phyloP scores from a whole-genome alignment of 2,888 invertebrate genomes.

The Caradrina kadenii region DNA sequence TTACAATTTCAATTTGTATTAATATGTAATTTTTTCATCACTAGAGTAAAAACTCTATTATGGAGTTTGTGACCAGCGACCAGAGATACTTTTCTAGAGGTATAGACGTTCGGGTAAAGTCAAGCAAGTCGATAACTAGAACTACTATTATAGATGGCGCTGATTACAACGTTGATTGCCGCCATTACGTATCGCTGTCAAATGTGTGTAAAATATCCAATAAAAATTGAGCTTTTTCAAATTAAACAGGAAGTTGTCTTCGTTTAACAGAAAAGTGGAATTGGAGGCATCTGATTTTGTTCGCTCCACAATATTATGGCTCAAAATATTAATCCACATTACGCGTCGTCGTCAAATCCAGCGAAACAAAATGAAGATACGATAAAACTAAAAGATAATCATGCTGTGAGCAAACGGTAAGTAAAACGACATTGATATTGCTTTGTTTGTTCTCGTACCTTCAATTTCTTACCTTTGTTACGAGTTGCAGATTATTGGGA shows the following conservation, averaged over 20 bases:
- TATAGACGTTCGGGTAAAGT: constrained; percentile 34
- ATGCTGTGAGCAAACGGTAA: constrained; percentile 97
- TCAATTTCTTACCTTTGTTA: constrained; percentile 9
- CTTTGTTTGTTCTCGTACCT: constrained; percentile 20
- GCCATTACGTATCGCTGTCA: constrained; percentile 87
- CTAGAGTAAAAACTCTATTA: no score
- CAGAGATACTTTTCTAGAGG: constrained; percentile 1
- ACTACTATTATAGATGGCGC: constrained; percentile 65
- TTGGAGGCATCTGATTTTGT: constrained; percentile 76
- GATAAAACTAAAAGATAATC: constrained; percentile 94
- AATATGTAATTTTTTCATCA: no score
- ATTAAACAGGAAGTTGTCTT: constrained; percentile 86
- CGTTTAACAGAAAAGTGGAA: constrained; percentile 83
- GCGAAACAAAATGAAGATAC: constrained; percentile 95
- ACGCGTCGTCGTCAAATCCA: constrained; percentile 93
- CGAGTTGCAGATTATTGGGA: neutral
- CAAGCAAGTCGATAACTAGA: constrained; percentile 1
- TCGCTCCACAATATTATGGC: constrained; percentile 91
- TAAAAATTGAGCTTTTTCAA: constrained; percentile 89
- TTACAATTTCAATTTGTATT: no score
- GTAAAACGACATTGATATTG: constrained; percentile 66
- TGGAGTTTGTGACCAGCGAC: no score
- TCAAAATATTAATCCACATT: constrained; percentile 96
- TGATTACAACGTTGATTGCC: constrained; percentile 69
- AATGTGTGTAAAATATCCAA: constrained; percentile 80